A percentile compares a stretch with the other conserved stretches of the same genome.
Conservation (phyloP, 2,113 vertebrate genomes). For the Carassius auratus region DNA sequence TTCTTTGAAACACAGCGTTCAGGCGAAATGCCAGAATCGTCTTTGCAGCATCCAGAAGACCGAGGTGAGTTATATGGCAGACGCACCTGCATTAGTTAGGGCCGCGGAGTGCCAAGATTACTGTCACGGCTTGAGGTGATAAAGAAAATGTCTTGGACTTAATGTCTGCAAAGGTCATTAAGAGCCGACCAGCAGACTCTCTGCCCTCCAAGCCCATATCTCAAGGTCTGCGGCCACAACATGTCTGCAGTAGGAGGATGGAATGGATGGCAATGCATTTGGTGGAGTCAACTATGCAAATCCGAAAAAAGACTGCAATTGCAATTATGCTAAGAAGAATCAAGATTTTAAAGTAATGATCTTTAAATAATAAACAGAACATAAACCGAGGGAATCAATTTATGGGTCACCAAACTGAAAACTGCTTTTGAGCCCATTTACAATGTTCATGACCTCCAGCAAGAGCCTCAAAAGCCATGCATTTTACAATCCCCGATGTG, state of each 20-base stretch:
- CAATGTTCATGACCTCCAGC: slow-evolving; percentile 49
- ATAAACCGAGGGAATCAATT: neutral
- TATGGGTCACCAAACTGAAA: neutral
- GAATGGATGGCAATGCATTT: neutral
- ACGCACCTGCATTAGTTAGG: slow-evolving; percentile 35
- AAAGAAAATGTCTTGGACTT: slow-evolving; percentile 41
- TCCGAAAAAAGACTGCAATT: neutral
- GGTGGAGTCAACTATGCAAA: neutral
- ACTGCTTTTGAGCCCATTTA: slow-evolving; percentile 21
- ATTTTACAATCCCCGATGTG: slow-evolving; percentile 36
- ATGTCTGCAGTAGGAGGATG: neutral
- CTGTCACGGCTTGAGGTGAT: slow-evolving; percentile 15
- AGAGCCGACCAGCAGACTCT: slow-evolving; percentile 14
- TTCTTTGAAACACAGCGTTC: neutral
- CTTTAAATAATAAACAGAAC: neutral
- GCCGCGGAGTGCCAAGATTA: neutral
- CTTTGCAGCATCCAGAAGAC: slow-evolving; percentile 24
- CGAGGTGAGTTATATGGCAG: neutral
- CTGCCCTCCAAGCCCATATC: slow-evolving; percentile 1
- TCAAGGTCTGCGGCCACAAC: slow-evolving; percentile 2
- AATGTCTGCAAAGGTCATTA: slow-evolving; percentile 47
- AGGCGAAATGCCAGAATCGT: neutral
- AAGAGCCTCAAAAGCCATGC: slow-evolving; percentile 6
- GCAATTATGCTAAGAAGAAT: neutral
- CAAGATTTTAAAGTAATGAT: neutral